These are phyloP conservation scores for Monodelphis domestica DNA, from an alignment of 2,797 vertebrate genomes.

Conservation along the genomic window DNA sequence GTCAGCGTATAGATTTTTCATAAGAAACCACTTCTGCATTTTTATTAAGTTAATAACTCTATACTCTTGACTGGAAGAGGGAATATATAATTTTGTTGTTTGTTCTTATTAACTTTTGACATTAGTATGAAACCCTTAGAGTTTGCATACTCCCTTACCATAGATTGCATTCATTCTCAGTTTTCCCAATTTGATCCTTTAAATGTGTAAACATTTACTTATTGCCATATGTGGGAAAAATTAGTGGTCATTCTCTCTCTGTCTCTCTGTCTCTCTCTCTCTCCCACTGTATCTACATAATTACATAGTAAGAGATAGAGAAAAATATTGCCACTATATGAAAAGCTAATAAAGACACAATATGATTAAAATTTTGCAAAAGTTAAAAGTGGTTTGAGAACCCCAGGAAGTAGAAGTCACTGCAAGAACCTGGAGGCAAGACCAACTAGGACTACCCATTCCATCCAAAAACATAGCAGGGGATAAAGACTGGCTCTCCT, in stretches of 20 bases:
- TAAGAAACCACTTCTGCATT: constrained; percentile 70
- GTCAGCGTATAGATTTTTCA: constrained; percentile 79
- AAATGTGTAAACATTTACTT: background rate
- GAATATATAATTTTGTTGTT: constrained; percentile 17
- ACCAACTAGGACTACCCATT: background rate
- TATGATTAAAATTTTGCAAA: background rate
- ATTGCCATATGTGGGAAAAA: background rate
- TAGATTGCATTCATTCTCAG: background rate
- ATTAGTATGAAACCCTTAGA: constrained; percentile 54
- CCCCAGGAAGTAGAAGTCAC: background rate
- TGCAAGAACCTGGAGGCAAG: background rate
- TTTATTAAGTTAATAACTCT: constrained; percentile 74
- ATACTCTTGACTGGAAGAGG: constrained; percentile 57
- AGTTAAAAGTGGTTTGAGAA: background rate
- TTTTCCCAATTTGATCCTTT: constrained; percentile 31
- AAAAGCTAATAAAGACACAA: background rate
- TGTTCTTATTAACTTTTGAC: constrained; percentile 52
- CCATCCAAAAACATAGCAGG: background rate
- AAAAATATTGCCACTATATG: background rate
- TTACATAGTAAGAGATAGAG: background rate
- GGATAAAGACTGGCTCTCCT: background rate
- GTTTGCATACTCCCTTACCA: background rate
- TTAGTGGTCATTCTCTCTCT: background rate
- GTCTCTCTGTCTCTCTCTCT: background rate
- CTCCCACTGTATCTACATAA: background rate